Percentiles rank a stretch among this genome's conserved stretches.
Evolutionary conservation across 2,113 vertebrate genomes (phyloP).

Genomic region (Morone saxatilis): DNA sequence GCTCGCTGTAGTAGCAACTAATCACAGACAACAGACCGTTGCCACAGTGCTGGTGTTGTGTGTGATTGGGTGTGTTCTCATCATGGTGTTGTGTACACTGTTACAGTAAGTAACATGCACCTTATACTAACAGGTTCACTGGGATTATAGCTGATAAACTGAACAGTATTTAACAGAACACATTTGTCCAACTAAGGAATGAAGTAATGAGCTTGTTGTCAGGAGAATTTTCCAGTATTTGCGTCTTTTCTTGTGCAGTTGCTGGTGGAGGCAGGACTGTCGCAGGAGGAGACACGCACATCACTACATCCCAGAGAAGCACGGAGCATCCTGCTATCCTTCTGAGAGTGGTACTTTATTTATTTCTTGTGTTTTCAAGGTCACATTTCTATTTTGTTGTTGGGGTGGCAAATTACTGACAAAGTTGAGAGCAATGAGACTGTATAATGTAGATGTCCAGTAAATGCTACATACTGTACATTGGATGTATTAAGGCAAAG

Average conservation of each 20-base stretch:
- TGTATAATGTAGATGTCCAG: too few relatives aligned
- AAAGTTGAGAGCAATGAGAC: too few relatives aligned
- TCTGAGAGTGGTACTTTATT: slow-evolving; percentile 86
- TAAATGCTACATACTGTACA: too few relatives aligned
- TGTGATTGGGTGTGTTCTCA: slow-evolving; percentile 87
- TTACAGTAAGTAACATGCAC: slow-evolving; percentile 89
- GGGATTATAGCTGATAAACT: neutral
- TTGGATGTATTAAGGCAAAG: too few relatives aligned
- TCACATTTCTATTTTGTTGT: too few relatives aligned
- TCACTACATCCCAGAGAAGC: slow-evolving; percentile 84
- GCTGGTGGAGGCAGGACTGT: slow-evolving; percentile 88
- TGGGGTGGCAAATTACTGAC: too few relatives aligned
- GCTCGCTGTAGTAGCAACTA: slow-evolving; percentile 94
- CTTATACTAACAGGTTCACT: neutral
- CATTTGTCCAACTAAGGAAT: too few relatives aligned
- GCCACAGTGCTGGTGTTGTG: slow-evolving; percentile 91
- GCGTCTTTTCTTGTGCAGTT: slow-evolving; percentile 78
- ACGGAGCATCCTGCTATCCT: slow-evolving; percentile 83
- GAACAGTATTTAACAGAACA: neutral
- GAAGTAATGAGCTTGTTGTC: neutral
- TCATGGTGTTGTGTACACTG: slow-evolving; percentile 89
- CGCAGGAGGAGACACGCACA: slow-evolving; percentile 84
- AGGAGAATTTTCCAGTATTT: neutral
- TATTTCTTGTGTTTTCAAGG: neutral
- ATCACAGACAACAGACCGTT: slow-evolving; percentile 92